Conservation (phyloP, 2,797 vertebrate species). For the Leptodactylus fallax region DNA sequence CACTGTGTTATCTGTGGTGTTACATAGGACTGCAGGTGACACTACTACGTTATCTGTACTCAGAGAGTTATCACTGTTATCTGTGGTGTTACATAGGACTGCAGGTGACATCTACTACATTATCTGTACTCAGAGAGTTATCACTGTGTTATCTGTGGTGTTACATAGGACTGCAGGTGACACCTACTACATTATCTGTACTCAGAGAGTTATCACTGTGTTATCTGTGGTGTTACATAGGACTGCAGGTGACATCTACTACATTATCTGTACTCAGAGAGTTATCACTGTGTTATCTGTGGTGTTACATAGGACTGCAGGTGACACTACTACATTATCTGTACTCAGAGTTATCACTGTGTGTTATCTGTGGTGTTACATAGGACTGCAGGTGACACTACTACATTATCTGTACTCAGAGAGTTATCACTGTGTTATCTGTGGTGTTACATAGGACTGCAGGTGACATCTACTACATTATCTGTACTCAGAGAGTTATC, state of each 20-base stretch:
- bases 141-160: neutral
- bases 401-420: neutral
- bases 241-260: neutral
- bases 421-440: neutral
- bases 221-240: slow-evolving; percentile 4
- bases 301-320: slow-evolving; percentile 18
- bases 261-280: no score
- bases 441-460: neutral
- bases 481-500: neutral
- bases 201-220: neutral
- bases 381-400: neutral
- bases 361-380: neutral
- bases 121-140: neutral
- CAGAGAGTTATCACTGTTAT: neutral
- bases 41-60: slow-evolving; percentile 1
- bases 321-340: neutral
- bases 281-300: no score
- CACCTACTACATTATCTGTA: neutral
- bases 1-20: neutral
- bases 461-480: neutral
- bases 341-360: no score
- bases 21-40: neutral
- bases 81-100: slow-evolving; percentile 12
- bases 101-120: neutral
- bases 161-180: neutral